Base-by-base conservation (phyloP, 2,888 invertebrate genomes). In the Oxytorus armatus region DNA sequence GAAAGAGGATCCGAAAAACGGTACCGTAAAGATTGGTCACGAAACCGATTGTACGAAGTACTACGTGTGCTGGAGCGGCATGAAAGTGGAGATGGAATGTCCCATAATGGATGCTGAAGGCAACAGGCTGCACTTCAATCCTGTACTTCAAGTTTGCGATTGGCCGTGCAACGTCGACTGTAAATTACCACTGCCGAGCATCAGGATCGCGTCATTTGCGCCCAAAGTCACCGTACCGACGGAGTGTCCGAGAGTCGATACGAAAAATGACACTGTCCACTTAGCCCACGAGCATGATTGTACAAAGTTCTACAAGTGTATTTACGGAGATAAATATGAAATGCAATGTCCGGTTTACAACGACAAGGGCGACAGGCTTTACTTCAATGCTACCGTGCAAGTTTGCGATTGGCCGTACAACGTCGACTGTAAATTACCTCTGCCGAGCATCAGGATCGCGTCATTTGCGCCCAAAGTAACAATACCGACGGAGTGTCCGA, bases 101-200 rank as follows among this genome's bases (percentile, higher is more conserved):
- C 79, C 82, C 0, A n/a, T 51, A 0, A 82, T 74, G 53, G 77
- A 70, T 16, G 7, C 5, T 0, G 14, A 39, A 0, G 82, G 77
- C 0, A 14, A 39, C 25, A 77, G 74, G 18, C 36, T 84, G 3
- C 16, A 82, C 8, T 89, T 80, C 51, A 88, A 87, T 65, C 72
- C 83, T 0, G 0, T 68, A 1, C 1, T 75, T 1, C 61, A 84
- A 77, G 83, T 87, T 2, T 90, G 90, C 14, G 88, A 87, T 42
- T 83, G 75, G 76, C 81, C 82, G 0, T 2, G n/a, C 0, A 59
- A 84, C 1, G 87, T 85, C 0, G 63, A 82, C 0, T 89, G 88
- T 25, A 23, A 72, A 11, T n/a, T 44, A 21, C 21, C 55, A 1
- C 8, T 7, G 4, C 1, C 39, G 23, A 10, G 1, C 16, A 1